Evolutionary conservation across 2,113 vertebrate species (phyloP).

Genomic region (Colistium nudipinnis): DNA sequence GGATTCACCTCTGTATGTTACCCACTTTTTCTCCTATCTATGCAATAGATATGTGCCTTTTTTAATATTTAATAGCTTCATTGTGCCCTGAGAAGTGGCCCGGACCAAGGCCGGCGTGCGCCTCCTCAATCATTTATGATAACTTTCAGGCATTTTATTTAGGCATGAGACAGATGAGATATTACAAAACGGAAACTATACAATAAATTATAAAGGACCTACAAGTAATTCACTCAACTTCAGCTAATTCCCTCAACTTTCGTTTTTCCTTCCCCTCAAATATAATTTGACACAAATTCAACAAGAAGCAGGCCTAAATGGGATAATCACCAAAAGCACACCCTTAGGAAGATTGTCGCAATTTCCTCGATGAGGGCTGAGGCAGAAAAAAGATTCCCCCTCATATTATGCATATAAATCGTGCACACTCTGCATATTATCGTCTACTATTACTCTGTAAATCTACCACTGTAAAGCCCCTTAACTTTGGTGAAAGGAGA

Average conservation of each 20-base stretch:
- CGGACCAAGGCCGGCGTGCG: constrained; percentile 31
- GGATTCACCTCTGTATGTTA: background rate
- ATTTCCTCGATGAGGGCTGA: constrained; percentile 31
- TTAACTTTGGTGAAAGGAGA: constrained; percentile 13
- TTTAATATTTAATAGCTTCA: constrained; percentile 44
- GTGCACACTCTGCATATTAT: constrained; percentile 57
- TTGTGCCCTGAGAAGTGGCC: constrained; percentile 19
- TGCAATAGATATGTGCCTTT: constrained; percentile 5
- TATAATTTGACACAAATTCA: constrained; percentile 13
- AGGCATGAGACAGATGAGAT: background rate
- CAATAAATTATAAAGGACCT: constrained; percentile 10
- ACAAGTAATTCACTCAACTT: constrained; percentile 1
- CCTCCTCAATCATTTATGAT: constrained; percentile 66
- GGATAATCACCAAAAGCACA: constrained; percentile 7
- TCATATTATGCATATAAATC: constrained; percentile 44
- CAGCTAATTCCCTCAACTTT: constrained; percentile 6
- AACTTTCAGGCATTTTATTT: background rate
- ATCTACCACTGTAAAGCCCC: constrained; percentile 30
- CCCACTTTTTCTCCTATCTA: background rate
- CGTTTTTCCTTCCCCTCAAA: constrained; percentile 13
- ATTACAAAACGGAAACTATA: background rate
- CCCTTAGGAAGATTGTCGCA: background rate
- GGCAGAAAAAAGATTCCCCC: constrained; percentile 42
- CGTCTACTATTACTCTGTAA: constrained; percentile 33
- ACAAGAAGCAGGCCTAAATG: constrained; percentile 11